Evolutionary conservation across 53 echinoderm and acorn worm genomes (phyloP).

Genomic region (Temnopleurus reevesii): DNA sequence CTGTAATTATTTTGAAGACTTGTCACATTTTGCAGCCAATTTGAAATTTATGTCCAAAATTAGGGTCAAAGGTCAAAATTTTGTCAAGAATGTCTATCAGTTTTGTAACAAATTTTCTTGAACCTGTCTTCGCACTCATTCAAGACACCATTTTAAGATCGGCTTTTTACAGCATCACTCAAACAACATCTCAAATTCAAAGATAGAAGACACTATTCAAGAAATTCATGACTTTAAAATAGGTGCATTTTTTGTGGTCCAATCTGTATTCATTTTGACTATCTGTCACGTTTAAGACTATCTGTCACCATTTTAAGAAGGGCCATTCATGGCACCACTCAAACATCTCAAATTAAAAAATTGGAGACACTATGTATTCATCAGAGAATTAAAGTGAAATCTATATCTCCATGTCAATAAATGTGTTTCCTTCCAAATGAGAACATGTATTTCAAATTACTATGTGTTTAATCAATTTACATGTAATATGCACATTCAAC

Average conservation of each 20-base stretch:
- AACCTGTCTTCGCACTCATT: conserved; percentile 40
- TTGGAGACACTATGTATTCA: conserved; percentile 12
- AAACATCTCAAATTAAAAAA: conserved; percentile 42
- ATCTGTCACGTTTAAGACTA: neutral
- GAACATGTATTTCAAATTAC: too few relatives aligned
- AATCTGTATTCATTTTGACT: neutral
- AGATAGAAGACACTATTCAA: conserved; percentile 31
- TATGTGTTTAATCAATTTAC: too few relatives aligned
- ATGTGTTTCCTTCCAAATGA: too few relatives aligned
- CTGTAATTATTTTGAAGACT: too few relatives aligned
- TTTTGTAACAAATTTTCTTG: conserved; percentile 15
- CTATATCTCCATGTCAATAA: too few relatives aligned
- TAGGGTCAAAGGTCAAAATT: neutral
- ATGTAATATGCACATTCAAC: too few relatives aligned
- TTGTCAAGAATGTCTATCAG: neutral
- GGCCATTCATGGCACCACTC: conserved; percentile 13
- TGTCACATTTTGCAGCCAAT: too few relatives aligned
- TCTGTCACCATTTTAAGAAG: neutral
- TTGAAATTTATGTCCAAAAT: too few relatives aligned
- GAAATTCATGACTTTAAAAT: conserved; percentile 14
- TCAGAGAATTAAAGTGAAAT: too few relatives aligned
- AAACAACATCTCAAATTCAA: conserved; percentile 40
- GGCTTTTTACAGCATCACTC: conserved; percentile 31
- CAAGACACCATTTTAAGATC: conserved; percentile 43
- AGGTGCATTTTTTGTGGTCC: conserved; percentile 10